Conservation (phyloP, 2,888 invertebrate species). For the Rhimphoctona megacephalus region DNA sequence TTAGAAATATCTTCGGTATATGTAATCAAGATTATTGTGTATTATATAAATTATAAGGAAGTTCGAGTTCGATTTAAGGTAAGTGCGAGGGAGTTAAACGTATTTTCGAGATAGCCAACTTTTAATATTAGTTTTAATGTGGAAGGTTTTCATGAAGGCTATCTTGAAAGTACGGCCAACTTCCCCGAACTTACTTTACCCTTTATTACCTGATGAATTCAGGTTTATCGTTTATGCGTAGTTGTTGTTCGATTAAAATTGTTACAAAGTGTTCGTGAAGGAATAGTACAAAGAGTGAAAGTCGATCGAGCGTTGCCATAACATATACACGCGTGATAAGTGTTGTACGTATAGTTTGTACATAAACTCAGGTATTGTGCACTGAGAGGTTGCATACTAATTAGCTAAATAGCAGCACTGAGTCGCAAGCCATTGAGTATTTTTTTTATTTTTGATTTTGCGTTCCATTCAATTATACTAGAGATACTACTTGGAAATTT, state of each 20-base stretch:
- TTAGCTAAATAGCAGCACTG: neutral
- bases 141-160: neutral
- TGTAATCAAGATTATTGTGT: neutral
- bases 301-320: constrained; percentile 33
- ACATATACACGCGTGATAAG: constrained; percentile 3
- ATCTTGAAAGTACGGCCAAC: neutral
- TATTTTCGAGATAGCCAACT: neutral
- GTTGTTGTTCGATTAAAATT: constrained; percentile 9
- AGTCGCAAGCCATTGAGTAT: neutral
- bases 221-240: neutral
- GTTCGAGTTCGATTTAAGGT: neutral
- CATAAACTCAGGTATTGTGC: neutral
- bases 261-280: constrained; percentile 25
- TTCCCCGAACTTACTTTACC: neutral
- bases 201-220: neutral
- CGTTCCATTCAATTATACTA: neutral
- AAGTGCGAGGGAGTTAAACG: neutral
- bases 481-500: neutral
- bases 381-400: neutral
- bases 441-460: neutral
- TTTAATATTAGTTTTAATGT: neutral
- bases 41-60: neutral
- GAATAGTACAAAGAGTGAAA: constrained; percentile 46
- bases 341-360: neutral
- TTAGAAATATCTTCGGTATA: neutral